Conservation (phyloP, 2,888 invertebrate species). For the Charanyca ferruginea region DNA sequence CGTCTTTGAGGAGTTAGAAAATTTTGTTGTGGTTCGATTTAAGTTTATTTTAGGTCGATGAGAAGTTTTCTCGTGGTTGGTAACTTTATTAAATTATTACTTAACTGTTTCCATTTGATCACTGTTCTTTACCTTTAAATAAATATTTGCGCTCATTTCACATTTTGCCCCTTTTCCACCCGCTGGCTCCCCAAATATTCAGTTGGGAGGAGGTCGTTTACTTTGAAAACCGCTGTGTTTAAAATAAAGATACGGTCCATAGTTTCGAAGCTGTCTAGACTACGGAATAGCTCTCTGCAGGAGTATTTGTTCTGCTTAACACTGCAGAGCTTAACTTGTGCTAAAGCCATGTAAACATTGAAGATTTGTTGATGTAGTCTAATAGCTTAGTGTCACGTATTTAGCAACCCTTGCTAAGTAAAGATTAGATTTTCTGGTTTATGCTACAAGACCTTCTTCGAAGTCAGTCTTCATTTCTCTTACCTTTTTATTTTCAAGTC, state of each 20-base stretch:
- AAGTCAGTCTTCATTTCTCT: not conserved
- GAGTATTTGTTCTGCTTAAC: slow-evolving; percentile 59
- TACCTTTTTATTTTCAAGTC: not conserved
- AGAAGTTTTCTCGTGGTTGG: not conserved
- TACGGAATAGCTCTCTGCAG: slow-evolving; percentile 44
- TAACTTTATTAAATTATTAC: not conserved
- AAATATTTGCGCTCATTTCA: slow-evolving; percentile 22
- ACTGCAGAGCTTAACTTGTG: slow-evolving; percentile 44
- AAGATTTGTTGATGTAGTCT: slow-evolving; percentile 35
- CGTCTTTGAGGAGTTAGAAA: not conserved
- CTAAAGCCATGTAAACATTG: slow-evolving; percentile 37
- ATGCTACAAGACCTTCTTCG: slow-evolving; percentile 5
- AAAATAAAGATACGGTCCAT: slow-evolving; percentile 59
- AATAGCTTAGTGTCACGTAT: slow-evolving; percentile 52
- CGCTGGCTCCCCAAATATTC: slow-evolving; percentile 30
- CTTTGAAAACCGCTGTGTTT: slow-evolving; percentile 55
- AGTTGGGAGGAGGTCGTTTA: slow-evolving; percentile 38
- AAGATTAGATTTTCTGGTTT: slow-evolving; percentile 29
- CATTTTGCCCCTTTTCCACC: slow-evolving; percentile 1
- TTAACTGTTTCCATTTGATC: not conserved
- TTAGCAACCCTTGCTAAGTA: slow-evolving; percentile 19
- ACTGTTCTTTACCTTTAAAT: slow-evolving; percentile 5
- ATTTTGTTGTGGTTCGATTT: not conserved
- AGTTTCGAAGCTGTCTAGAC: slow-evolving; percentile 70
- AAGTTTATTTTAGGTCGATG: not conserved